Evolutionary conservation across 2,113 vertebrate species (phyloP).

Genomic region (Oxygymnocypris stewartii): DNA sequence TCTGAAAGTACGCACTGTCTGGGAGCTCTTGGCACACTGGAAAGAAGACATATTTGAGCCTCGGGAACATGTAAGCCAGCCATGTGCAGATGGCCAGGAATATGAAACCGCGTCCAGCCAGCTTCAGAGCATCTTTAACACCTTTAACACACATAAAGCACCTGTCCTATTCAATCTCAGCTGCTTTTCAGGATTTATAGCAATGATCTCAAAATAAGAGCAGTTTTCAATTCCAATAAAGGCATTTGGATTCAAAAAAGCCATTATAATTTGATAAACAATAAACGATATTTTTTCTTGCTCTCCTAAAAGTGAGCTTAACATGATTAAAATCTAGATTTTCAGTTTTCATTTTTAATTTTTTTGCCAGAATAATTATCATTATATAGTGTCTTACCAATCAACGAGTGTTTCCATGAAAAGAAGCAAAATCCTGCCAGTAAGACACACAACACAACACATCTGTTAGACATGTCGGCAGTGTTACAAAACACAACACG

Average conservation of each 20-base stretch:
- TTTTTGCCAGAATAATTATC: background rate
- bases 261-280: background rate
- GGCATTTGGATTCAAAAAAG: background rate
- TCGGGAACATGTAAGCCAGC: conserved; percentile 46
- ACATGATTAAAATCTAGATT: background rate
- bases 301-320: background rate
- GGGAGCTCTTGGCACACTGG: background rate
- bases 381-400: conserved; percentile 6
- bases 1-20: conserved; percentile 11
- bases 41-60: conserved; percentile 50
- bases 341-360: background rate
- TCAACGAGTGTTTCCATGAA: conserved; percentile 34
- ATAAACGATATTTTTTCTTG: background rate
- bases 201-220: background rate
- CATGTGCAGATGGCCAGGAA: conserved; percentile 47
- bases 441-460: background rate
- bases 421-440: conserved; percentile 31
- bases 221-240: background rate
- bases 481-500: background rate
- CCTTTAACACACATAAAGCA: conserved; percentile 29
- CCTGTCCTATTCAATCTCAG: background rate
- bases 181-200: background rate
- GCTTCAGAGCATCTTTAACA: conserved; percentile 44
- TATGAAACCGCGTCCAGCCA: conserved; percentile 53
- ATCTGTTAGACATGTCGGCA: conserved; percentile 31